Conservation (phyloP, 2,113 vertebrate species). For the Bos taurus region ARS-UCD2.0 NC_037344.1:59225501-59226000, state of each 20-base stretch:
- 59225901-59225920: not conserved
- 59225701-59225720: not conserved
- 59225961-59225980: not conserved
- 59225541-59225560: not conserved
- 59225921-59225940: not conserved
- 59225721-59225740: not conserved
- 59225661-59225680: not conserved
- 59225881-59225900: not conserved
- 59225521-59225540: not conserved
- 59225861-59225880: not conserved
- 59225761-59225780: not conserved
- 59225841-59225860: not conserved
- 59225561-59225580: not conserved
- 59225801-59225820: not conserved
- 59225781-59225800: not conserved
- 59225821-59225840: not conserved
- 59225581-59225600: not conserved
- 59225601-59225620: not conserved
- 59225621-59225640: not conserved
- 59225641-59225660: not conserved
- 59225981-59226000: not conserved
- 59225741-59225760: not conserved
- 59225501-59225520: not conserved
- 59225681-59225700: not conserved
- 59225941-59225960: not conserved